phyloP scores from a whole-genome alignment of 2,113 vertebrate species.

The Sceloporus tristichus region DNA sequence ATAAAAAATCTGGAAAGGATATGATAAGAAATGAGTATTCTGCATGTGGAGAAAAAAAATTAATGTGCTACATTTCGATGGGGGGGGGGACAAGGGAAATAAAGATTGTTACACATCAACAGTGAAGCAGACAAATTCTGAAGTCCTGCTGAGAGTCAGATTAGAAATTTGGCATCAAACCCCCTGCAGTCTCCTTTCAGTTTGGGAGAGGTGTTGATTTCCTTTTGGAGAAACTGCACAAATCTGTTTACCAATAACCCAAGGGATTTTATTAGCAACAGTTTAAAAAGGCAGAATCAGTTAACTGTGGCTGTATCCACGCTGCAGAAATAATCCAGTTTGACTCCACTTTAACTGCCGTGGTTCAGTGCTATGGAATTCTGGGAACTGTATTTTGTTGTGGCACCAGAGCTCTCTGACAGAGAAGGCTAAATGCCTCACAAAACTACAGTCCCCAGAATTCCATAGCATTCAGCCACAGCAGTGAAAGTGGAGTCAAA shows the following conservation, averaged over 20 bases:
- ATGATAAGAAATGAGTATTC: not conserved
- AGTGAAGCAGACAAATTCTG: not conserved
- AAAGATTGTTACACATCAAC: not conserved
- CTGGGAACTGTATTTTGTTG: too few species aligned
- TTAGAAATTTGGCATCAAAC: not conserved
- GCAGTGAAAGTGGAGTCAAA: too few species aligned
- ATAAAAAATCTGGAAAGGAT: not conserved
- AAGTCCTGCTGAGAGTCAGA: not conserved
- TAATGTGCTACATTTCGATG: not conserved
- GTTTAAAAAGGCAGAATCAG: not conserved
- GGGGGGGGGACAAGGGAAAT: not conserved
- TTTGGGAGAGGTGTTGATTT: not conserved
- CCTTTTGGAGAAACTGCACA: not conserved
- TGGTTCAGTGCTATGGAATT: too few species aligned
- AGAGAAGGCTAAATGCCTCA: too few species aligned
- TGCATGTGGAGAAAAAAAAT: not conserved
- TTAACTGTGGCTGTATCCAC: not conserved
- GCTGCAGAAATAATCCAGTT: too few species aligned
- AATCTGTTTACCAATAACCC: not conserved
- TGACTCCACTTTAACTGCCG: too few species aligned
- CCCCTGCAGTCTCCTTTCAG: not conserved
- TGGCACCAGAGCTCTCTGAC: too few species aligned
- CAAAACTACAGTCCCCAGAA: too few species aligned
- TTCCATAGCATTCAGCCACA: too few species aligned
- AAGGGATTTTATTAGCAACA: not conserved